Evolutionary conservation across 2,113 vertebrate genomes (phyloP).

Genomic region (Ia io): DNA sequence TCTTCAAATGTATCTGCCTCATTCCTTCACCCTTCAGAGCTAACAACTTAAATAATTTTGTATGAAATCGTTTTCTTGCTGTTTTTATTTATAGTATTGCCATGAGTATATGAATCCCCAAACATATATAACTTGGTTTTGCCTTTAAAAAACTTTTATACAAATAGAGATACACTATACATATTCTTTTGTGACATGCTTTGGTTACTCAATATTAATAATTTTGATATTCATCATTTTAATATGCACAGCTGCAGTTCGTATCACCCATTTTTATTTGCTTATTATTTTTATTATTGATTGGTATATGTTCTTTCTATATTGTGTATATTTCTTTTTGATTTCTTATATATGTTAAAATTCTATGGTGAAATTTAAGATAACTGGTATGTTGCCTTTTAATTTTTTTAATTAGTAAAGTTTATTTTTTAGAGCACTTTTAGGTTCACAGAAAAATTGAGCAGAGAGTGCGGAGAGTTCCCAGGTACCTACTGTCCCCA

Average conservation of each 20-base stretch:
- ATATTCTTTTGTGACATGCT: neutral
- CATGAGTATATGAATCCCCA: neutral
- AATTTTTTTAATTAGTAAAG: neutral
- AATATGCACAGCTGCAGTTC: neutral
- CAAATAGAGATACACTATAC: neutral
- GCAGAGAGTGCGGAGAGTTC: neutral
- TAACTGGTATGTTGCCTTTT: neutral
- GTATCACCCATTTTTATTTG: neutral
- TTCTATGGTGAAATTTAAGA: neutral
- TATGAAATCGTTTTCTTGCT: neutral
- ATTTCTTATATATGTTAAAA: neutral
- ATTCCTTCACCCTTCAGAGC: neutral
- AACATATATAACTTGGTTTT: neutral
- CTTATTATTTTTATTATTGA: neutral
- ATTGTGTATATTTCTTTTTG: neutral
- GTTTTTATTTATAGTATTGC: neutral
- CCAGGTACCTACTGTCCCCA: neutral
- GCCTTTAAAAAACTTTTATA: neutral
- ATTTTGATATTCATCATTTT: neutral
- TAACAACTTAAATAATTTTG: neutral
- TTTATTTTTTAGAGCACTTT: neutral
- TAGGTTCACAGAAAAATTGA: neutral
- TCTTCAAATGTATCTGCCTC: neutral
- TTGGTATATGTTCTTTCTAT: neutral
- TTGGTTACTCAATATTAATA: neutral